Base-by-base conservation (phyloP, 2,888 invertebrate species). In the Tenthredo scrophulariae region DNA sequence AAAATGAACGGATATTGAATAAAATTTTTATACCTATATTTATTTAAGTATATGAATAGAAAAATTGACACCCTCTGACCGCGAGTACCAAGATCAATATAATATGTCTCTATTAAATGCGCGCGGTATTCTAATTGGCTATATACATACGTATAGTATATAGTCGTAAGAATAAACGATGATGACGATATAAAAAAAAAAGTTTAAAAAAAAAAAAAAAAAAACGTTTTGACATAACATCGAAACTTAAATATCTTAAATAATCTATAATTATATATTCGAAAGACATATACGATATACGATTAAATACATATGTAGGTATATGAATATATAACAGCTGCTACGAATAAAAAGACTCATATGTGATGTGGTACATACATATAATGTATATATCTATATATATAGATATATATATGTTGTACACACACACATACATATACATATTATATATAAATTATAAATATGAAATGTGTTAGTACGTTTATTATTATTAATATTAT, bases 401-500 rank as follows among this genome's bases (percentile, higher is more conserved):
- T 2, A n/a, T 5, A 54, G 0, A 1, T 10, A 43, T 10, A 9
- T 7, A 10, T 43, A 43, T 43, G 10, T 10, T 2, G 2, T 4
- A 50, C 4, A 18, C 18, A 54, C 13, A 65, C 15, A 65, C 26
- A 65, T 4, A 50, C 15, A 50, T 1, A 54, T 65, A 65, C 5
- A 65, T 65, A 26, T 65, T 65, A 29, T 22, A 65, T 65, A 62
- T 62, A 5, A 29, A 18, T 50, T 50, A 50, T 50, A 18, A 50
- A 50, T 50, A 50, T 5, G 50, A 50, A 50, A 50, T 50, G 50
- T 50, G 50, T 50, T 18, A 50, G 50, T 50, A 6, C 4, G 13
- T 26, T 65, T 65, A 65, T 65, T 65, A 65, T 65, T 65, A 65
- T 65, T 2, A 65, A 29, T 22, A 65, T 65, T 65, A 65, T 65